Conservation (phyloP, 92 coral and sea anemone genomes). For the Phenganax subtilis region DNA sequence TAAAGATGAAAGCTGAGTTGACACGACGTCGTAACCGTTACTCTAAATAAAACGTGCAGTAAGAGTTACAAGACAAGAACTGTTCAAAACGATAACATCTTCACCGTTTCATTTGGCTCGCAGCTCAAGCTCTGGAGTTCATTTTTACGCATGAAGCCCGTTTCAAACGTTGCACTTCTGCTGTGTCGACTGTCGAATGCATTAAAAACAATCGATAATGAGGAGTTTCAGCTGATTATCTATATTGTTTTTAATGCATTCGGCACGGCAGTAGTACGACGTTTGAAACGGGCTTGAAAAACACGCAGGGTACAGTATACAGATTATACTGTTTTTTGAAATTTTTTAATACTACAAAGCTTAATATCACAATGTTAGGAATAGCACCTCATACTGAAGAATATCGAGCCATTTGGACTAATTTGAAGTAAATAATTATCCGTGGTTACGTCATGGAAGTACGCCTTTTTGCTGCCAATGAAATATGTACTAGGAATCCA, state of each 20-base stretch:
- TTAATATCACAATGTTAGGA: background rate
- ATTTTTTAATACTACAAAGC: too few species aligned
- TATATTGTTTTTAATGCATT: too few species aligned
- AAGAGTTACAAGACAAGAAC: background rate
- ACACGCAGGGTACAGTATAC: too few species aligned
- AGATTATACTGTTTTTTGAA: too few species aligned
- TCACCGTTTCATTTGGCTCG: background rate
- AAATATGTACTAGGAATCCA: slow-evolving; percentile 99
- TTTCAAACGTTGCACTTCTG: too few species aligned
- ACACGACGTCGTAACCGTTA: slow-evolving; percentile 94
- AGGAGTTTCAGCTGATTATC: too few species aligned
- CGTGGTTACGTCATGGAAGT: slow-evolving; percentile 95
- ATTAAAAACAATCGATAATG: too few species aligned
- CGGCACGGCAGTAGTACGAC: too few species aligned
- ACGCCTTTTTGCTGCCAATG: slow-evolving; percentile 94
- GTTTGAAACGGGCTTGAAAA: too few species aligned
- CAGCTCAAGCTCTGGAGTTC: too few species aligned
- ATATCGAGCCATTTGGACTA: slow-evolving; percentile 74
- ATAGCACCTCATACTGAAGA: slow-evolving; percentile 83
- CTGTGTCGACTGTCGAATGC: too few species aligned
- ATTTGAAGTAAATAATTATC: slow-evolving; percentile 89
- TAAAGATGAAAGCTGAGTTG: slow-evolving; percentile 79
- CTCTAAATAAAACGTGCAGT: slow-evolving; percentile 44
- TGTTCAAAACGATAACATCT: background rate
- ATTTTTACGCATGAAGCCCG: too few species aligned